Base-by-base conservation (phyloP, 1,140 invertebrate species). In the Drosophila ananassae region DNA sequence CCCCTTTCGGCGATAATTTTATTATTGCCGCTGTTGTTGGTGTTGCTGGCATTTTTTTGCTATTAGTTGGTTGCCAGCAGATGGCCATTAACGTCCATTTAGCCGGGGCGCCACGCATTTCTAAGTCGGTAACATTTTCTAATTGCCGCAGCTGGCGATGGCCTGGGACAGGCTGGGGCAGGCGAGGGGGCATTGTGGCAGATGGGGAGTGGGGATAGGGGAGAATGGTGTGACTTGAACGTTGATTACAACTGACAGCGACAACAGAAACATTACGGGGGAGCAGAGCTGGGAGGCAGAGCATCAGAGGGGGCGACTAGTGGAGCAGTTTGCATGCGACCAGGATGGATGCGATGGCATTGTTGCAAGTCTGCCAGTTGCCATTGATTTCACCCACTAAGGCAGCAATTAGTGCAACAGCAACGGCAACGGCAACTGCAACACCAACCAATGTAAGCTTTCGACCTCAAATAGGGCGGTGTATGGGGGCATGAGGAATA, bases 11-110 rank as follows among this genome's bases (percentile, higher is more conserved):
- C 56, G 79, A 85, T 87, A 85, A 85, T 87, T 85, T 82, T 79
- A 85, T 87, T 85, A 85, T 82, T 87, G 75, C 54, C 73, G 78
- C 48, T 73, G 77, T 46, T 76, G 48, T 32, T 68, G 67, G 28
- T 72, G 48, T 3, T 54, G 48, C 7, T 63, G 58, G 8, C 73
- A 58, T 12, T 12, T 39, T 74, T 66, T 58, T 75, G 59, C 83
- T 87, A 82, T 89, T 85, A 89, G 74, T 85, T 75, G 82, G 69
- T 81, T 82, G 82, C 78, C 78, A 78, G 67, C 69, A 73, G 82
- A 71, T 87, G 82, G 82, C 82, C 82, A 85, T 85, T 85, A 85
- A 87, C 82, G 83, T 85, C 82, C 82, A 85, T 85, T 85, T 85
- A 87, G 82, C 77, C 82, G 63, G 73, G 60, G 60, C 73, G 82